Evolutionary conservation across 2,888 invertebrate species (phyloP).

Genomic region (Apotomis turbidana): DNA sequence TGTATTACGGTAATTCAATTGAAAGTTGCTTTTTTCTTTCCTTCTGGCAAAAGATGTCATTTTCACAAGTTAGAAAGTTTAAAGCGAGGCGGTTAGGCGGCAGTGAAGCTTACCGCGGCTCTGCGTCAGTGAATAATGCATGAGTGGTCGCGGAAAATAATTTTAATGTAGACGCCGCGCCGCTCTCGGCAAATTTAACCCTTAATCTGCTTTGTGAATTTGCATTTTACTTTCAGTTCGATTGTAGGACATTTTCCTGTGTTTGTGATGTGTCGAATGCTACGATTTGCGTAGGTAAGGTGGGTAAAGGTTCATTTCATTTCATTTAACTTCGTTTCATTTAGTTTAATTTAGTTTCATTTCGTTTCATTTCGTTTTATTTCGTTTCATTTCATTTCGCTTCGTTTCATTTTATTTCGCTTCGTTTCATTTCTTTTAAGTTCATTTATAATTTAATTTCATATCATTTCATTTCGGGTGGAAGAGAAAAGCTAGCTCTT

Average conservation of each 20-base stretch:
- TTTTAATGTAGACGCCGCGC: slow-evolving; percentile 50
- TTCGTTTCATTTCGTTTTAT: too few species aligned
- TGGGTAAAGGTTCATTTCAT: too few species aligned
- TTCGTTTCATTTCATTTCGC: too few species aligned
- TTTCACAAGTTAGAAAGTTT: neutral
- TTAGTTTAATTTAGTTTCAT: too few species aligned
- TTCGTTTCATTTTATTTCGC: too few species aligned
- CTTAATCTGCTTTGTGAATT: slow-evolving; percentile 47
- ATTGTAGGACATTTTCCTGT: slow-evolving; percentile 20
- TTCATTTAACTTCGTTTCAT: too few species aligned
- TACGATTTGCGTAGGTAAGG: neutral
- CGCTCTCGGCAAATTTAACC: slow-evolving; percentile 42
- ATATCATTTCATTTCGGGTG: too few species aligned
- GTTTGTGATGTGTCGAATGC: neutral
- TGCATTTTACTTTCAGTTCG: slow-evolving; percentile 38
- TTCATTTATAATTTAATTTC: too few species aligned
- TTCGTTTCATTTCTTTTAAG: too few species aligned
- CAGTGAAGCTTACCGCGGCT: slow-evolving; percentile 50
- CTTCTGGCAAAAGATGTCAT: neutral
- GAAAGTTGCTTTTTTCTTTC: too few species aligned
- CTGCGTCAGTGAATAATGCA: slow-evolving; percentile 58
- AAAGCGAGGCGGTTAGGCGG: slow-evolving; percentile 4
- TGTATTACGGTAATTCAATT: too few species aligned
- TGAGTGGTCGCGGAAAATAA: slow-evolving; percentile 56
- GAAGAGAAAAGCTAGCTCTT: too few species aligned